Evolutionary conservation across 2,888 invertebrate genomes (phyloP), one percentile per base, ranked within the genome.

Genomic region (Parapristionchus giblindavisi): DNA sequence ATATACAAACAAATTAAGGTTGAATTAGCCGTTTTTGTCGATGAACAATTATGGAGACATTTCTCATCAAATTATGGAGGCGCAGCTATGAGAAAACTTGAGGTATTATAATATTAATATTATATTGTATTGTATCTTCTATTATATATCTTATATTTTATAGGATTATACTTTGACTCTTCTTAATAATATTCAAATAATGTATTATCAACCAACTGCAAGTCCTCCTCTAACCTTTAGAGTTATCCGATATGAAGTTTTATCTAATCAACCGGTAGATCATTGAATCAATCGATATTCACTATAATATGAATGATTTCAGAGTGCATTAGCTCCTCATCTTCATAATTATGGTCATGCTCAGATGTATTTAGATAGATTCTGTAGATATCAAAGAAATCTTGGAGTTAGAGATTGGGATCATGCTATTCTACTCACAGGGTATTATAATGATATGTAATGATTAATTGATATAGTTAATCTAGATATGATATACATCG

Each of bases 181-280:
- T 79, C 80, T 88, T 48, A 88, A 88, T 77, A 88, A 88, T 80
- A 88, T 88, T 77, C 88, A 88, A 80, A 87, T 88, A 60, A 86
- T 88, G 85, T 88, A 88, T 78, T 82, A 85, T 48, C 88, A 88
- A 76, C 85, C 87, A 65, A 86, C 84, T 5, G 85, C 87, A 58
- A 79, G 81, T 36, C 87, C 87, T 56, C 83, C 83, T 40, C 80
- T 88, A 56, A 84, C 83, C 51, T 88, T 88, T 82, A 75, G 83
- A 76, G 81, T 88, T 58, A 86, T 88, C 29, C 80, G 87, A 65
- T 87, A 86, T 78, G 88, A 88, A 79, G 85, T 88, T 48, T 80
- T 87, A 66, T 82, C 83, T 51, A 78, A 78, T 17, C 87, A 88
- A 72, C 88, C 88, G 75, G 85, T 85, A 77, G 60, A 80, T 76